Evolutionary conservation across 53 echinoderm and acorn worm species (phyloP).

Genomic region (Henricia sp.): DNA sequence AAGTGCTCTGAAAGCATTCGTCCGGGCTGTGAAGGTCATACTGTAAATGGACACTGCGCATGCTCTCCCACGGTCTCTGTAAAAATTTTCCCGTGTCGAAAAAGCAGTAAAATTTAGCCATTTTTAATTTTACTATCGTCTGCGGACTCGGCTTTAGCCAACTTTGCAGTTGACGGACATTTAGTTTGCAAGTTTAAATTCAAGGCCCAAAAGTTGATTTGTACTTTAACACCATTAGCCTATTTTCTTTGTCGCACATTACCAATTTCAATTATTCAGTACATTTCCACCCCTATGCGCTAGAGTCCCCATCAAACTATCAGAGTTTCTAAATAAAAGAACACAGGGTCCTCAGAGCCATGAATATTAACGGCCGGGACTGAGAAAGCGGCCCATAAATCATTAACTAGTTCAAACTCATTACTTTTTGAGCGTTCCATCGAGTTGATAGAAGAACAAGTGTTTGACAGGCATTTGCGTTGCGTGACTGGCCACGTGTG

Average conservation of each 20-base stretch:
- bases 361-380: slow-evolving; percentile 24
- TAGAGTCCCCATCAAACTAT: slow-evolving; percentile 58
- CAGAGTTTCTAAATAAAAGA: slow-evolving; percentile 58
- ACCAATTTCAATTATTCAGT: slow-evolving; percentile 29
- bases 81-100: too few species aligned
- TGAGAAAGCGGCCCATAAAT: slow-evolving; percentile 14
- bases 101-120: too few species aligned
- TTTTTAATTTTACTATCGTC: too few species aligned
- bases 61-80: too few species aligned
- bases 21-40: too few species aligned
- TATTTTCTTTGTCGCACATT: slow-evolving; percentile 4
- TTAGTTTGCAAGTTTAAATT: too few species aligned
- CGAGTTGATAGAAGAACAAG: slow-evolving; percentile 8
- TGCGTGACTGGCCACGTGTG: slow-evolving; percentile 54
- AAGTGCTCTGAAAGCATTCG: too few species aligned
- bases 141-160: too few species aligned
- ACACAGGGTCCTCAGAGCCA: background rate
- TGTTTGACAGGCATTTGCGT: slow-evolving; percentile 50
- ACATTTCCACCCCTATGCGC: slow-evolving; percentile 46
- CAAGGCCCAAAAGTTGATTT: background rate
- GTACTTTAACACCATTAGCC: slow-evolving; percentile 24
- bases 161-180: too few species aligned
- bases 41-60: too few species aligned
- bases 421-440: slow-evolving; percentile 25
- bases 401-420: slow-evolving; percentile 49